Evolutionary conservation across 35 echinoderm and acorn worm species (phyloP).

Genomic region (Ptychodera flava): DNA sequence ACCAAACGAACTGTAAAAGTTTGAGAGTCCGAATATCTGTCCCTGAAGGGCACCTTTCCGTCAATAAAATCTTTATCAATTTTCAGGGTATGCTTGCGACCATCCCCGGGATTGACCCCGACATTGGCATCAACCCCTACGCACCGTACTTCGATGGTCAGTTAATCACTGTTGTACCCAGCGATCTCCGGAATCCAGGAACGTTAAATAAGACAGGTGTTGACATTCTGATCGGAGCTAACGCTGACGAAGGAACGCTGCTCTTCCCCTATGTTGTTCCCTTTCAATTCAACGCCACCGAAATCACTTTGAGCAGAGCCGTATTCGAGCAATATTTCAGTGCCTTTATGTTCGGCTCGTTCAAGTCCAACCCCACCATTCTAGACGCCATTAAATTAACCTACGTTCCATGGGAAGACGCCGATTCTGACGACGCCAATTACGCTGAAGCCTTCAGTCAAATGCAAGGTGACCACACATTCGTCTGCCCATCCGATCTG

Average conservation of each 20-base stretch:
- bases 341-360: background rate
- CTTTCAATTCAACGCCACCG: background rate
- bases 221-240: conserved; percentile 14
- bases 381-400: background rate
- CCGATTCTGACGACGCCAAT: too few species aligned
- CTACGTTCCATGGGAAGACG: background rate
- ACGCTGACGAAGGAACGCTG: conserved; percentile 25
- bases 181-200: conserved; percentile 7
- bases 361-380: background rate
- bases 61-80: too few species aligned
- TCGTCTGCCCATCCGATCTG: conserved; percentile 9
- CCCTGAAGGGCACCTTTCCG: too few species aligned
- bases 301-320: background rate
- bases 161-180: conserved; percentile 48
- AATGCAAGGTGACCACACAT: background rate
- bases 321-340: background rate
- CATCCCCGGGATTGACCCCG: too few species aligned
- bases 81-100: too few species aligned
- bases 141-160: conserved; percentile 39
- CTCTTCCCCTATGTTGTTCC: conserved; percentile 2
- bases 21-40: too few species aligned
- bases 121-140: too few species aligned
- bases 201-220: conserved; percentile 25
- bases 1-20: too few species aligned
- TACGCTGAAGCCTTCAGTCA: conserved; percentile 11